These are phyloP conservation scores for Drosophila punjabiensis DNA, from an alignment of 1,140 invertebrate genomes.

Conservation along the genomic window DNA sequence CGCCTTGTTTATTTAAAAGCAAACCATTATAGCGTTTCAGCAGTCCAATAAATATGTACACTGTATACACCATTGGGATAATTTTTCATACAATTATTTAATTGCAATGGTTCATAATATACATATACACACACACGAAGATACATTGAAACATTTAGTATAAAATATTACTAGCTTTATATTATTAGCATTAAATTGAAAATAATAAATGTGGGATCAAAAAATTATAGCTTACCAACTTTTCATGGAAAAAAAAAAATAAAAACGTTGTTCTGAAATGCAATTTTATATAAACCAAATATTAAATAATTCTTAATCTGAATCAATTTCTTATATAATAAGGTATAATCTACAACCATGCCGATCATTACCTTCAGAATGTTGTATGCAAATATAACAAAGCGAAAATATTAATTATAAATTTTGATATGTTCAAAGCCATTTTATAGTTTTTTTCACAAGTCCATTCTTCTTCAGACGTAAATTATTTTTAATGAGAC, in stretches of 20 bases:
- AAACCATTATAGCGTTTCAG: conserved; percentile 5
- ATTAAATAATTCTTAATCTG: not conserved
- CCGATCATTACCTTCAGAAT: not conserved
- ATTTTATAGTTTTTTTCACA: not conserved
- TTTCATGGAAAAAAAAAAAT: not conserved
- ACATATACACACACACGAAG: conserved; percentile 51
- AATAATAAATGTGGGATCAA: conserved; percentile 20
- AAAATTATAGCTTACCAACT: not conserved
- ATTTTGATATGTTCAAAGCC: conserved; percentile 1
- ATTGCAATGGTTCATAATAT: conserved; percentile 35
- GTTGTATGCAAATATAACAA: not conserved
- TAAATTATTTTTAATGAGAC: not conserved
- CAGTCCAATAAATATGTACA: conserved; percentile 27
- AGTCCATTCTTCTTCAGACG: not conserved
- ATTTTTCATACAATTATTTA: conserved; percentile 19
- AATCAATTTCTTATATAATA: not conserved
- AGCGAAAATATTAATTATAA: not conserved
- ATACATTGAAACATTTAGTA: conserved; percentile 38
- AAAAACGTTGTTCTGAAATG: not conserved
- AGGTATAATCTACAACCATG: not conserved
- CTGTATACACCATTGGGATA: conserved; percentile 15
- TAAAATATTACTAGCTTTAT: conserved; percentile 52
- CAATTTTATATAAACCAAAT: not conserved
- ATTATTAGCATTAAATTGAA: conserved; percentile 45
- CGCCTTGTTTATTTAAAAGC: not conserved